phyloP scores from a whole-genome alignment of 1,140 invertebrate species.

The Bradynema listronoti region DNA sequence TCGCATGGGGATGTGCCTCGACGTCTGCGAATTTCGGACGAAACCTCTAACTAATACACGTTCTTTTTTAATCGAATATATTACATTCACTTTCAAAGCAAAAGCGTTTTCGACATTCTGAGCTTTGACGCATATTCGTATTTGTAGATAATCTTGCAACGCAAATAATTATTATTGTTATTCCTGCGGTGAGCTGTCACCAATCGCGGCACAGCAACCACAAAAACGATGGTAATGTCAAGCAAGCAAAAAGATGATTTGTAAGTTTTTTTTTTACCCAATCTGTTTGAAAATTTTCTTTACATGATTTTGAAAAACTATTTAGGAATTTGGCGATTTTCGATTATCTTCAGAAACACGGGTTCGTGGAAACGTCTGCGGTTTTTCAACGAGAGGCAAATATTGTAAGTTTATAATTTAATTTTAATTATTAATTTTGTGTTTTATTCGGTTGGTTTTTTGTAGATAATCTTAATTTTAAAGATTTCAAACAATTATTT shows the following conservation, averaged over 20 bases:
- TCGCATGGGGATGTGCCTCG: too few relatives aligned
- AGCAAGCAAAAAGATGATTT: constrained; percentile 35
- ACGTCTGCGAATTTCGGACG: too few relatives aligned
- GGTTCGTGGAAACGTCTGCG: constrained; percentile 85
- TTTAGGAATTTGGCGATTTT: constrained; percentile 96
- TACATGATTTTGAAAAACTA: constrained; percentile 5
- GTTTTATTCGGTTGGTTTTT: constrained; percentile 7
- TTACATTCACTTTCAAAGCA: too few relatives aligned
- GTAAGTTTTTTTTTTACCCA: constrained; percentile 19
- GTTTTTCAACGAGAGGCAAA: constrained; percentile 94
- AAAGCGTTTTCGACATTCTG: too few relatives aligned
- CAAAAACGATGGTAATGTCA: constrained; percentile 35
- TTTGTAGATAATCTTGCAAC: too few relatives aligned
- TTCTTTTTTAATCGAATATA: too few relatives aligned
- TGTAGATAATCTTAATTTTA: not conserved
- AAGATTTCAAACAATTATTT: not conserved
- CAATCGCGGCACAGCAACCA: too few relatives aligned
- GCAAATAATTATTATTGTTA: too few relatives aligned
- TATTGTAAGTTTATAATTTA: constrained; percentile 64
- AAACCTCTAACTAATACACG: too few relatives aligned
- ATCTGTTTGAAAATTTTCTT: too few relatives aligned
- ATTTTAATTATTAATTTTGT: constrained; percentile 3
- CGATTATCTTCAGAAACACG: constrained; percentile 91
- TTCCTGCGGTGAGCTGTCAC: too few relatives aligned
- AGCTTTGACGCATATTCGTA: too few relatives aligned